phyloP scores from a whole-genome alignment of 2,797 vertebrate genomes.

The Staurois parvus region DNA sequence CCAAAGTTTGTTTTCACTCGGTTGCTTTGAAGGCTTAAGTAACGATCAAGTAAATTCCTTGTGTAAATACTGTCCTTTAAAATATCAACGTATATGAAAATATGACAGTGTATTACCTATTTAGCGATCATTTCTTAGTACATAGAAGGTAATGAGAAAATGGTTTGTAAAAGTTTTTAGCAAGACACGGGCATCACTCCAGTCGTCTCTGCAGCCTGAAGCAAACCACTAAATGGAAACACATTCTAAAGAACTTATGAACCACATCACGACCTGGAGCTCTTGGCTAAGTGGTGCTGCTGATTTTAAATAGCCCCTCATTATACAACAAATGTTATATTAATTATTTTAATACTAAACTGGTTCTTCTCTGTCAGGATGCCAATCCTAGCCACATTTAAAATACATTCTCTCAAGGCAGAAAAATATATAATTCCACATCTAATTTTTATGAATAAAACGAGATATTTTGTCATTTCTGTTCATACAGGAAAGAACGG shows the following conservation, averaged over 20 bases:
- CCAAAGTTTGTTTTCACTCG: not conserved
- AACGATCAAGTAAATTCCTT: not conserved
- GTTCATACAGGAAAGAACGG: slow-evolving; percentile 30
- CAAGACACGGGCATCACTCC: slow-evolving; percentile 33
- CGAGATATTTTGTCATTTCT: slow-evolving; percentile 49
- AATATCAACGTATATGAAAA: not conserved
- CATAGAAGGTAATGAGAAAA: slow-evolving; percentile 18
- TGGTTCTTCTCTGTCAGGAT: slow-evolving; percentile 35
- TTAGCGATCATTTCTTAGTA: not conserved
- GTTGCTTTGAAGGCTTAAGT: not conserved
- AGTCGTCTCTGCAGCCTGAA: slow-evolving; percentile 35
- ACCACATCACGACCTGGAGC: slow-evolving; percentile 45
- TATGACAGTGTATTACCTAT: not conserved
- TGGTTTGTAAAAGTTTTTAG: slow-evolving; percentile 21
- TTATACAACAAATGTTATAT: slow-evolving; percentile 58
- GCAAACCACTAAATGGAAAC: slow-evolving; percentile 42
- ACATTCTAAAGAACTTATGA: slow-evolving; percentile 48
- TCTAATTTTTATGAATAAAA: slow-evolving; percentile 56
- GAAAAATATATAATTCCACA: slow-evolving; percentile 47
- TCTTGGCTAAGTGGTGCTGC: slow-evolving; percentile 46
- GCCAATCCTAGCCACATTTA: slow-evolving; percentile 51
- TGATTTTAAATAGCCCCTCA: slow-evolving; percentile 56
- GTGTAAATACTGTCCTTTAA: not conserved
- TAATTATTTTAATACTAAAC: slow-evolving; percentile 54
- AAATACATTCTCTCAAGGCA: slow-evolving; percentile 55